These are phyloP conservation scores for Xiphias gladius DNA, from an alignment of 2,113 vertebrate genomes.

Conservation along the genomic window DNA sequence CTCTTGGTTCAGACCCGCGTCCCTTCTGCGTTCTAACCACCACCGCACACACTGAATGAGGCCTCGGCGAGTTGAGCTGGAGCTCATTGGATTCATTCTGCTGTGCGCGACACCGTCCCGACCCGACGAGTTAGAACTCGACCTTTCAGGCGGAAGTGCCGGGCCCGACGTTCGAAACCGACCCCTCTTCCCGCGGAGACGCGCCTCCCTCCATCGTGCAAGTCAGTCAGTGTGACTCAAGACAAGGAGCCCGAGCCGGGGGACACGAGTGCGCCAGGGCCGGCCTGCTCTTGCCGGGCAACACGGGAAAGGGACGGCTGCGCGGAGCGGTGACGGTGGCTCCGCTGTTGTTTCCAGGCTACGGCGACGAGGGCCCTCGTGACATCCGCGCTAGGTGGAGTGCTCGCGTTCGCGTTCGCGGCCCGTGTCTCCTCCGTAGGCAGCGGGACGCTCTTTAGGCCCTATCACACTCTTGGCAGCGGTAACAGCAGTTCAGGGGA, in stretches of 20 bases:
- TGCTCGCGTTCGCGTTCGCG: conserved; percentile 42
- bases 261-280: conserved; percentile 50
- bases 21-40: conserved; percentile 3
- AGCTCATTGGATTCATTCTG: not conserved
- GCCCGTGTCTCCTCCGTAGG: conserved; percentile 24
- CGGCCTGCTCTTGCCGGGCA: conserved; percentile 64
- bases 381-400: conserved; percentile 67
- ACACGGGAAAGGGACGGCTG: conserved; percentile 55
- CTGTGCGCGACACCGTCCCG: not conserved
- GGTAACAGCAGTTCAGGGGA: not conserved
- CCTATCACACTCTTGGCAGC: not conserved
- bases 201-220: conserved; percentile 13
- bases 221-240: conserved; percentile 43
- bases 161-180: no score
- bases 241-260: conserved; percentile 27
- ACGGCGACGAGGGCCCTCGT: conserved; percentile 51
- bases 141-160: conserved; percentile 15
- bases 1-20: conserved; percentile 15
- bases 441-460: not conserved
- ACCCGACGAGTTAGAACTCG: not conserved
- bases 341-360: conserved; percentile 63
- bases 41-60: fast-evolving
- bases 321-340: conserved; percentile 18
- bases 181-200: conserved; percentile 16
- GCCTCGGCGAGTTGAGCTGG: not conserved